Conservation (phyloP, 2,888 invertebrate species). For the Callyntrura guangdongensis region DNA sequence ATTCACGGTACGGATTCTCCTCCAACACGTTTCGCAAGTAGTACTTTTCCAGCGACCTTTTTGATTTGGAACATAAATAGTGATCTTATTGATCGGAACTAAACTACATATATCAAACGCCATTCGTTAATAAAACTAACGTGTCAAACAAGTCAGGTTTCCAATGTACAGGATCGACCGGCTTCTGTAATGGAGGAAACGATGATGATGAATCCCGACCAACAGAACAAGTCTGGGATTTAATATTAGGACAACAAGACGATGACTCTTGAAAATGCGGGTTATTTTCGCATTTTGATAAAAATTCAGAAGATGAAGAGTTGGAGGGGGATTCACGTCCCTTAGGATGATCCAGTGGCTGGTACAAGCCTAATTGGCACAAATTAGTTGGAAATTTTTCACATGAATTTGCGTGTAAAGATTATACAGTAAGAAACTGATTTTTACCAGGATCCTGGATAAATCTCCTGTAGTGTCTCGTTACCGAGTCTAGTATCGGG, state of each 20-base stretch:
- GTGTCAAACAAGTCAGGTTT: conserved; percentile 67
- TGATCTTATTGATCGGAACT: neutral
- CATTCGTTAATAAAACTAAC: conserved; percentile 14
- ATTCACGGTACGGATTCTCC: conserved; percentile 57
- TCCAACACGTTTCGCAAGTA: conserved; percentile 49
- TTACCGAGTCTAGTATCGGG: conserved; percentile 59
- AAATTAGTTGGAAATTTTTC: too few species aligned
- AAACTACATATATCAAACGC: neutral
- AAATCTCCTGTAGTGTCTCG: conserved; percentile 48
- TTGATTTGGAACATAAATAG: neutral
- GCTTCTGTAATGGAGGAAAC: conserved; percentile 13
- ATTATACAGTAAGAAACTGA: too few species aligned
- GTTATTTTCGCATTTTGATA: neutral
- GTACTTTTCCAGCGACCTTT: conserved; percentile 47
- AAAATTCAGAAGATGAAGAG: neutral
- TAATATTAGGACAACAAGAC: neutral
- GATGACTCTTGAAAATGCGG: neutral
- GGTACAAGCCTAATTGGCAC: neutral
- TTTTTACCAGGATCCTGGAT: conserved; percentile 54
- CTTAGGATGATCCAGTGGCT: neutral
- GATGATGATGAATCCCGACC: too few species aligned
- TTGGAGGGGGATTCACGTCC: neutral
- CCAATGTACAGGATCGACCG: conserved; percentile 65
- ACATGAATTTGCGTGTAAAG: too few species aligned
- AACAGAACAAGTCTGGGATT: neutral